These are phyloP conservation scores for Latrodectus geometricus DNA, from an alignment of 1,140 invertebrate genomes.

Conservation along the genomic window DNA sequence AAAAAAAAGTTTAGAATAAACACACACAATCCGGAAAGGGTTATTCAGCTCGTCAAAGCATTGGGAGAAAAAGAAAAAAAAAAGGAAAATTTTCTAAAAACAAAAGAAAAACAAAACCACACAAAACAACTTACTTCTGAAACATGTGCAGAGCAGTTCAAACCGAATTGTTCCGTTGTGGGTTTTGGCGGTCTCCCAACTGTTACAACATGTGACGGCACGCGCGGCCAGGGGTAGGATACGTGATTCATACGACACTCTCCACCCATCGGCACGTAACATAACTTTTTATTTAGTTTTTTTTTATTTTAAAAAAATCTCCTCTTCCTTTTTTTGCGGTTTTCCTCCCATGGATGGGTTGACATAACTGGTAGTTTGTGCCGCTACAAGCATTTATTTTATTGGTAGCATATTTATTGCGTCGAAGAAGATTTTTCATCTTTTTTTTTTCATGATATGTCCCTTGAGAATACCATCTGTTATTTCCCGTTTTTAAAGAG, in stretches of 20 bases:
- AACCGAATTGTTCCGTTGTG: conserved; percentile 1
- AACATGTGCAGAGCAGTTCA: conserved; percentile 1
- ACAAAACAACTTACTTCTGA: conserved; percentile 3
- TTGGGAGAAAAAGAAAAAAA: not conserved
- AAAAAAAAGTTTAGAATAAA: not conserved
- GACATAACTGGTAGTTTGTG: conserved; percentile 32
- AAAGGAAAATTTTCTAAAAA: not conserved
- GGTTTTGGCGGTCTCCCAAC: conserved; percentile 35
- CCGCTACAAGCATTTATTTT: not conserved
- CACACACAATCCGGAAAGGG: not conserved
- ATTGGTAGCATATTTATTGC: not conserved
- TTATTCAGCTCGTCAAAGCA: not conserved
- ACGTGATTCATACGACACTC: conserved; percentile 21
- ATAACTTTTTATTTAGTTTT: not conserved
- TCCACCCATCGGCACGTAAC: conserved; percentile 36
- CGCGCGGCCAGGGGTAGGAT: not conserved
- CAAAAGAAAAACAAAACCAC: not conserved
- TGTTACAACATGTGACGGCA: conserved; percentile 38
- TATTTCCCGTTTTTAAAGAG: no score
- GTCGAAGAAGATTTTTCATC: not conserved
- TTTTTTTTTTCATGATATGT: no score
- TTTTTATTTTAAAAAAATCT: no score
- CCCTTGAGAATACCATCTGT: no score
- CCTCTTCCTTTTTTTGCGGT: conserved; percentile 28
- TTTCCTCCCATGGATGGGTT: conserved; percentile 3